These are phyloP conservation scores for Orestias chungarensis DNA, from an alignment of 2,797 vertebrate genomes.

Conservation along the genomic window DNA sequence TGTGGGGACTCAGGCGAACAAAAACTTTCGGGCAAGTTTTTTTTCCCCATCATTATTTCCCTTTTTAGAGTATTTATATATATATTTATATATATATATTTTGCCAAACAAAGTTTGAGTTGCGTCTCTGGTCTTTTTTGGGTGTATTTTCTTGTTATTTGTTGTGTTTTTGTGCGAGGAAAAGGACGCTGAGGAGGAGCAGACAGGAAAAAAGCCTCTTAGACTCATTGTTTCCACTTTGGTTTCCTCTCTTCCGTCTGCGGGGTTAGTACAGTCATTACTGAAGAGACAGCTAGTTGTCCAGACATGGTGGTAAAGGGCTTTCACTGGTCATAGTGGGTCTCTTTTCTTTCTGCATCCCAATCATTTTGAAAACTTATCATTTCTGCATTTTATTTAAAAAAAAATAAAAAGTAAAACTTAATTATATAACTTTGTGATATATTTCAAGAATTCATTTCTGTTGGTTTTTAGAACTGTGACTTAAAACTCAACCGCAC, in stretches of 20 bases:
- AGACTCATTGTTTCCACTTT: slow-evolving; percentile 3
- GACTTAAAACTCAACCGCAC: not conserved
- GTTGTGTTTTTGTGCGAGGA: not conserved
- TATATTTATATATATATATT: too few species aligned
- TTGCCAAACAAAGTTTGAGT: slow-evolving; percentile 1
- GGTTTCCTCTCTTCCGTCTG: not conserved
- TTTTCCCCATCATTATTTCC: too few species aligned
- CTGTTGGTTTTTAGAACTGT: not conserved
- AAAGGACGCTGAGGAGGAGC: not conserved
- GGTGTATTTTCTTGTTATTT: not conserved
- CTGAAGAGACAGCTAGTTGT: not conserved
- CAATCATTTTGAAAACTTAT: too few species aligned
- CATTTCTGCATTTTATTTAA: too few species aligned
- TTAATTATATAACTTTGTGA: too few species aligned
- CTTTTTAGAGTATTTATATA: too few species aligned
- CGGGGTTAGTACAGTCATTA: not conserved
- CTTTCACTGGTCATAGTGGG: not conserved
- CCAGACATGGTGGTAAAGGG: too few species aligned
- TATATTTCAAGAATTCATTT: not conserved
- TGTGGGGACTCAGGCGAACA: not conserved
- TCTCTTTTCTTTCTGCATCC: not conserved
- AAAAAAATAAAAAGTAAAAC: too few species aligned
- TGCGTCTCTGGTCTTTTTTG: not conserved
- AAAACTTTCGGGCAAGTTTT: not conserved
- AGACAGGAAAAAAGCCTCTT: not conserved